Percentiles rank a stretch among this genome's conserved stretches.
These are phyloP conservation scores for Rhinogobio ventralis DNA, from an alignment of 2,797 vertebrate genomes.

Conservation along the genomic window DNA sequence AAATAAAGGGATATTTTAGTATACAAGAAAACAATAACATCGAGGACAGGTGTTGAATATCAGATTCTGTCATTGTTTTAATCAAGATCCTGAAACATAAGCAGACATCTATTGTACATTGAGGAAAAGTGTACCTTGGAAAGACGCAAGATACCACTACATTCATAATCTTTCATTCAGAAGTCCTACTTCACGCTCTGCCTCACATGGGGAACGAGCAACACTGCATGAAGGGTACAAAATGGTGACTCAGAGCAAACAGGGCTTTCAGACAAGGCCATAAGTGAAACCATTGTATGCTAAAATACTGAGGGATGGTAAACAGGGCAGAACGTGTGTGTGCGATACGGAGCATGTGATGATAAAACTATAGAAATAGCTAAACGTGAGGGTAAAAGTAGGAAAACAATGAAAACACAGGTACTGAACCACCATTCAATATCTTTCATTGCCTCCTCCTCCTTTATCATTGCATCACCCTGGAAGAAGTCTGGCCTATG, in stretches of 20 bases:
- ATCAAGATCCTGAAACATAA: slow-evolving; percentile 46
- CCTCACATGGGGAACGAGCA: slow-evolving; percentile 7
- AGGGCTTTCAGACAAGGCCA: slow-evolving; percentile 36
- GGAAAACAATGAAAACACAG: neutral
- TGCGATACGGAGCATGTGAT: slow-evolving; percentile 13
- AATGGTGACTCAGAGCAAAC: slow-evolving; percentile 16
- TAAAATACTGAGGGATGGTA: slow-evolving; percentile 28
- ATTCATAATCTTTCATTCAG: slow-evolving; percentile 40
- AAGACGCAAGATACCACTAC: slow-evolving; percentile 38
- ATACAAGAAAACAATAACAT: slow-evolving; percentile 44
- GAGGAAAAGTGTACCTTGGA: slow-evolving; percentile 41
- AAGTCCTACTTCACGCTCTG: slow-evolving; percentile 22
- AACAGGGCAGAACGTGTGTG: slow-evolving; percentile 11
- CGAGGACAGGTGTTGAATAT: slow-evolving; percentile 31
- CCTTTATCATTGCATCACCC: slow-evolving; percentile 43
- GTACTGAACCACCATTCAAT: slow-evolving; percentile 18
- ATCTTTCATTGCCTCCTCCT: slow-evolving; percentile 35
- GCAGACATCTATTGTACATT: slow-evolving; percentile 36
- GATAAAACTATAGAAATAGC: slow-evolving; percentile 12
- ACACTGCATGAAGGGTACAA: slow-evolving; percentile 21
- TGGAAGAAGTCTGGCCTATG: slow-evolving; percentile 39
- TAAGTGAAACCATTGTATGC: slow-evolving; percentile 17
- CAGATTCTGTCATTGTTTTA: slow-evolving; percentile 52
- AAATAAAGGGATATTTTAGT: slow-evolving; percentile 51
- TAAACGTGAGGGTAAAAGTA: neutral